phyloP scores from a whole-genome alignment of 2,888 invertebrate species.

The Oegoconia quadripuncta region DNA sequence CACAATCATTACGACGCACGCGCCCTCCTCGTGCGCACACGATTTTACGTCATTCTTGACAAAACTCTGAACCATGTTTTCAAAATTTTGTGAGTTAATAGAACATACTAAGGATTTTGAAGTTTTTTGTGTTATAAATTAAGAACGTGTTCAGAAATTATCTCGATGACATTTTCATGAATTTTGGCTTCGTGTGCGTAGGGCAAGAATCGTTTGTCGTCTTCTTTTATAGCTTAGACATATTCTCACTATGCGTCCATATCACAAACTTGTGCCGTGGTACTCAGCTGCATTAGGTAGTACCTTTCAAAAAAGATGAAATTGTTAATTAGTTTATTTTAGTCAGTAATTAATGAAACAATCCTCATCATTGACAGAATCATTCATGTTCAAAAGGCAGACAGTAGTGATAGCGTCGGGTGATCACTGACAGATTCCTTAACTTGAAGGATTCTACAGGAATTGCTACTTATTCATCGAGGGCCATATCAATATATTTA shows the following conservation, averaged over 20 bases:
- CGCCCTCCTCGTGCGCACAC: not conserved
- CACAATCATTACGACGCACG: not conserved
- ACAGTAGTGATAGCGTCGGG: too few species aligned
- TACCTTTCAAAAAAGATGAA: slow-evolving; percentile 22
- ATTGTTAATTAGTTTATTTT: not conserved
- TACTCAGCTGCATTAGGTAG: slow-evolving; percentile 22
- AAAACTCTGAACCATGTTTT: too few species aligned
- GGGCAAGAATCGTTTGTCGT: slow-evolving; percentile 18
- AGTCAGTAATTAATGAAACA: too few species aligned
- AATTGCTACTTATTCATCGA: too few species aligned
- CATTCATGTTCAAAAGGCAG: too few species aligned
- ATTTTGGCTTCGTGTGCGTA: slow-evolving; percentile 25
- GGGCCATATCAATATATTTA: too few species aligned
- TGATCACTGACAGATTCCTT: too few species aligned
- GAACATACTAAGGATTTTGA: too few species aligned
- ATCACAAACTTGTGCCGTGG: slow-evolving; percentile 52
- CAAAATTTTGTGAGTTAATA: not conserved
- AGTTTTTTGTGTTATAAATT: too few species aligned
- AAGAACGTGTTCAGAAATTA: not conserved
- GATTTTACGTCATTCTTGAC: not conserved
- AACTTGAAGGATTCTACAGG: too few species aligned
- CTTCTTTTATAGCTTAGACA: slow-evolving; percentile 22
- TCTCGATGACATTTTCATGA: not conserved
- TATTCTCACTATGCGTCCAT: slow-evolving; percentile 59
- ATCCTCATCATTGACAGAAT: too few species aligned